A percentile compares a stretch with the other conserved stretches of the same genome.
phyloP scores from a whole-genome alignment of 2,113 vertebrate genomes.

The Aepyceros melampus region DNA sequence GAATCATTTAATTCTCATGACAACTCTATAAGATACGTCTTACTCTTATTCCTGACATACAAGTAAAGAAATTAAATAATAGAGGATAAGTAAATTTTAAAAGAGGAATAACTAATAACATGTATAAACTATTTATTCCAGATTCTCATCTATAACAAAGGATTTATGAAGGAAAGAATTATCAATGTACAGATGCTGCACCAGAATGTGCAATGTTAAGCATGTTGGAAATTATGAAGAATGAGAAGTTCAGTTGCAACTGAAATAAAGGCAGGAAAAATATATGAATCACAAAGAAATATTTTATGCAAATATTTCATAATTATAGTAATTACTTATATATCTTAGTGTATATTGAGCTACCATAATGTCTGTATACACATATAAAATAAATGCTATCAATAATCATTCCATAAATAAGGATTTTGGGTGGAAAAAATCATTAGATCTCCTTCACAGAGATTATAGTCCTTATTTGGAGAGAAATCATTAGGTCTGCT shows the following conservation, averaged over 20 bases:
- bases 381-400: not conserved
- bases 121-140: not conserved
- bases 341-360: not conserved
- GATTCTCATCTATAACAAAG: not conserved
- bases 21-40: not conserved
- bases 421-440: not conserved
- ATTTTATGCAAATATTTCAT: not conserved
- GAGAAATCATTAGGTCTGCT: not conserved
- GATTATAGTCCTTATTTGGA: not conserved
- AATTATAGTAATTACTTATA: not conserved
- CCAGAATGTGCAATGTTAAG: not conserved
- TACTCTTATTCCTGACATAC: not conserved
- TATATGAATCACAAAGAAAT: not conserved
- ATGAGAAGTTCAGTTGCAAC: not conserved
- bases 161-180: not conserved
- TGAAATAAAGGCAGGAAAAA: not conserved
- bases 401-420: not conserved
- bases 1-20: not conserved
- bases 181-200: not conserved
- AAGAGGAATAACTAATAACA: not conserved
- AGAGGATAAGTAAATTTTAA: not conserved
- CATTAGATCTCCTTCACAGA: not conserved
- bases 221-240: not conserved
- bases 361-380: not conserved
- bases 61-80: not conserved